A percentile compares a stretch with the other conserved stretches of the same genome.
Evolutionary conservation across 2,888 invertebrate species (phyloP).

Genomic region (Ischnura elegans): DNA sequence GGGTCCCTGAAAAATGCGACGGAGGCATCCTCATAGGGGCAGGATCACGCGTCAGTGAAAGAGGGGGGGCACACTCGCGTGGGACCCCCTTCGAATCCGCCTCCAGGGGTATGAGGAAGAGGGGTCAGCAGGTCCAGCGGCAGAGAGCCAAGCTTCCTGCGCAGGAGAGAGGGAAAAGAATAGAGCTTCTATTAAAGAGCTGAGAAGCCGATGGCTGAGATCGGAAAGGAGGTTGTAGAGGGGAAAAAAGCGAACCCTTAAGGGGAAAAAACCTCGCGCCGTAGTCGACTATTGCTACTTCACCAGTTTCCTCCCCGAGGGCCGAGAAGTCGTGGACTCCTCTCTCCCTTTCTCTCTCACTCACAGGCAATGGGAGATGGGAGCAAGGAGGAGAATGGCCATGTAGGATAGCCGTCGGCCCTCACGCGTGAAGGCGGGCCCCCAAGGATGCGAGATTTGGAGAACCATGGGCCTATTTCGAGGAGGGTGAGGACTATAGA

Average conservation of each 20-base stretch:
- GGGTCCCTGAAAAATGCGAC: conserved; percentile 43
- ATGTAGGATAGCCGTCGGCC: conserved; percentile 53
- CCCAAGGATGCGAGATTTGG: conserved; percentile 42
- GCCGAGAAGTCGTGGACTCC: background rate
- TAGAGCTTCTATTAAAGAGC: background rate
- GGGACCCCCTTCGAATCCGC: background rate
- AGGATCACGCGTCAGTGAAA: background rate
- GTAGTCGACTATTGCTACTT: background rate
- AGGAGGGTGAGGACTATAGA: too few species aligned
- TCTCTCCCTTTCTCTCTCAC: background rate
- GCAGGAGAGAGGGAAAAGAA: background rate
- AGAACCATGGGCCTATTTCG: background rate
- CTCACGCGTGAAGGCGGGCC: conserved; percentile 40
- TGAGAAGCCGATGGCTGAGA: conserved; percentile 20
- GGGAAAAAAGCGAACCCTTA: background rate
- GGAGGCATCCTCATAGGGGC: background rate
- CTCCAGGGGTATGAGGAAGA: background rate
- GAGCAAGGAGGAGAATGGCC: background rate
- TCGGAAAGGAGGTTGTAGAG: conserved; percentile 37
- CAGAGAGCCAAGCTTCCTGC: background rate
- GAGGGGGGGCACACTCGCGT: background rate
- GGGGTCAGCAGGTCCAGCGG: background rate
- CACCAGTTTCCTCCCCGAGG: conserved; percentile 16
- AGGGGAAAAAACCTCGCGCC: background rate
- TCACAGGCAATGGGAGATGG: background rate